A percentile compares a stretch with the other conserved stretches of the same genome.
phyloP scores from a whole-genome alignment of 2,888 invertebrate species.

The Dynastes grantii region DNA sequence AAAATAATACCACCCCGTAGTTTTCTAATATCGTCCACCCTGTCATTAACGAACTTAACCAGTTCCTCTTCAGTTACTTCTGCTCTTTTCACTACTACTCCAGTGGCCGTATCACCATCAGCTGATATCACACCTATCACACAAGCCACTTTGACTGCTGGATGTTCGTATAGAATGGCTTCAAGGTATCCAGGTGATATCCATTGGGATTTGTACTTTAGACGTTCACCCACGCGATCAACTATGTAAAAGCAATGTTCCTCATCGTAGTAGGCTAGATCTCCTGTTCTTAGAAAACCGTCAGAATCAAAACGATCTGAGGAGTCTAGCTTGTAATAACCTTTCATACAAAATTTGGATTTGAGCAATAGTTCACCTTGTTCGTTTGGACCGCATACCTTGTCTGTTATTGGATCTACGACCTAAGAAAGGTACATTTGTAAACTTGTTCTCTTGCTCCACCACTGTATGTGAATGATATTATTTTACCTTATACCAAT shows the following conservation, averaged over 20 bases:
- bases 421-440: constrained; percentile 10
- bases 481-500: constrained; percentile 28
- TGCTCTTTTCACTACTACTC: constrained; percentile 56
- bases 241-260: constrained; percentile 70
- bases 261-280: constrained; percentile 72
- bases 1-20: constrained; percentile 42
- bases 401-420: constrained; percentile 67
- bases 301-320: constrained; percentile 68
- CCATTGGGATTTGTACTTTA: constrained; percentile 72
- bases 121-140: constrained; percentile 65
- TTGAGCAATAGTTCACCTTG: constrained; percentile 73
- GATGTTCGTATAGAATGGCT: constrained; percentile 60
- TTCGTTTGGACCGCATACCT: constrained; percentile 70
- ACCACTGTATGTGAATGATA: neutral
- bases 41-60: constrained; percentile 29
- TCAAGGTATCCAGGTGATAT: constrained; percentile 67
- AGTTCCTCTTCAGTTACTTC: constrained; percentile 32
- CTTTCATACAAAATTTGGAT: constrained; percentile 66
- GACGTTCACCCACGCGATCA: constrained; percentile 71
- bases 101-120: constrained; percentile 65
- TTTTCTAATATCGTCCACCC: constrained; percentile 31
- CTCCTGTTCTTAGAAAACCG: constrained; percentile 73
- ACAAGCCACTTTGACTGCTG: constrained; percentile 60
- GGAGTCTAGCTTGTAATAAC: constrained; percentile 71
- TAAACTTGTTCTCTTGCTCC: neutral